These are phyloP conservation scores for Epinephelus coioides DNA, from an alignment of 2,797 vertebrate genomes.

Conservation along the genomic window DNA sequence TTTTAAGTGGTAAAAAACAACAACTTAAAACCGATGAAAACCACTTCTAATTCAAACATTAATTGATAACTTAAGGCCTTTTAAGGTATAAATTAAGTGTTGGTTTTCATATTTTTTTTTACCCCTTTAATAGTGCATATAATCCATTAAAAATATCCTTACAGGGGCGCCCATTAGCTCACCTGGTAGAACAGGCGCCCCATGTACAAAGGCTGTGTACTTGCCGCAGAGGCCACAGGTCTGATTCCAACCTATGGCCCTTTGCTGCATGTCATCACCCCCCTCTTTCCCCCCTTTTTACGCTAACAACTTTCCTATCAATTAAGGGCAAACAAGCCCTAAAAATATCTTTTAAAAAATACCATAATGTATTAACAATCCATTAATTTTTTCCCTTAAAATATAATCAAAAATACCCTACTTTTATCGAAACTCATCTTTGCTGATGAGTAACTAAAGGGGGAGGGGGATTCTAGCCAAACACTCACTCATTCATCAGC, in stretches of 20 bases:
- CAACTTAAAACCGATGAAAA: background rate
- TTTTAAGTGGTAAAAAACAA: background rate
- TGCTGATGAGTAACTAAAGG: constrained; percentile 43
- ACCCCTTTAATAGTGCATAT: fast-evolving
- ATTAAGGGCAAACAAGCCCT: too few species aligned
- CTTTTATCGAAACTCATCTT: background rate
- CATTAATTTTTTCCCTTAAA: background rate
- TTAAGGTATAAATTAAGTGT: background rate
- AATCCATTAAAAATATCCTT: background rate
- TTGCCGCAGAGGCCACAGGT: too few species aligned
- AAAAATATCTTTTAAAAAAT: too few species aligned
- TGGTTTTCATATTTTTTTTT: background rate
- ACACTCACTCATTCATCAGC: background rate
- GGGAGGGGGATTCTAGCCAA: background rate
- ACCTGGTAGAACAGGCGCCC: too few species aligned
- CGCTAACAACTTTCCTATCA: too few species aligned
- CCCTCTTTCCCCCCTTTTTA: too few species aligned
- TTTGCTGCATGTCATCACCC: too few species aligned
- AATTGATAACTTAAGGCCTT: background rate
- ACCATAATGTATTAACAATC: too few species aligned
- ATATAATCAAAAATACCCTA: background rate
- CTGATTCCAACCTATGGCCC: too few species aligned
- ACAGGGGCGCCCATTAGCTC: too few species aligned
- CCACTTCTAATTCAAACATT: background rate
- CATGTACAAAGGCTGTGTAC: too few species aligned